Percentiles rank a stretch among this genome's conserved stretches.
Conservation (phyloP, 2,113 vertebrate genomes). For the Suncus etruscus region DNA sequence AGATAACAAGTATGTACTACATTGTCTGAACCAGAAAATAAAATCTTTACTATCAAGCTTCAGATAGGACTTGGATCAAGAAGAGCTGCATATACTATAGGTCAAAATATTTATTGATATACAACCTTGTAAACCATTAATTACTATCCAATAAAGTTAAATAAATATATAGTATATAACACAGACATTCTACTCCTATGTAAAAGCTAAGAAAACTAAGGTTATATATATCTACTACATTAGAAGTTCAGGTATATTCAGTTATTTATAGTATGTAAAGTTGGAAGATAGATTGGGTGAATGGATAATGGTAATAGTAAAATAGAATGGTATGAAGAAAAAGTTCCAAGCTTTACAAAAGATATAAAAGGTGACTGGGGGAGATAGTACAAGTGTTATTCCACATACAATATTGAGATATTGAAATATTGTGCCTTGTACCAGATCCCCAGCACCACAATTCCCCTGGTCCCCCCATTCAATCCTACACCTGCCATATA, state of each 20-base stretch:
- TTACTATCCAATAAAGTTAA: not conserved
- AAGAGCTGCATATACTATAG: not conserved
- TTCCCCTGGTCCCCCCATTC: no score
- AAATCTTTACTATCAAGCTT: not conserved
- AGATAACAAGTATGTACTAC: not conserved
- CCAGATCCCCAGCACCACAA: no score
- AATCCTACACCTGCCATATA: no score
- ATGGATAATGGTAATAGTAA: not conserved
- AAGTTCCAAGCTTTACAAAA: not conserved
- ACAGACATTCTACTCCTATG: not conserved
- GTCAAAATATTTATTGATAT: not conserved
- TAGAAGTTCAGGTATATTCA: not conserved
- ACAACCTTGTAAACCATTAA: not conserved
- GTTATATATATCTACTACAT: not conserved
- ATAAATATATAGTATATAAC: not conserved
- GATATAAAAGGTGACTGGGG: not conserved
- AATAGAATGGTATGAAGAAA: not conserved
- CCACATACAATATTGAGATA: no score
- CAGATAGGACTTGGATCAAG: not conserved
- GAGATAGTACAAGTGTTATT: no score
- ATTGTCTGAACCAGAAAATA: not conserved
- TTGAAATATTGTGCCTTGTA: no score
- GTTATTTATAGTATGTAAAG: slow-evolving; percentile 32
- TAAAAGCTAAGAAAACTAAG: not conserved
- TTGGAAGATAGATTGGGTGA: not conserved